Conservation (phyloP, 2,888 invertebrate genomes). For the Thumatha senex region DNA sequence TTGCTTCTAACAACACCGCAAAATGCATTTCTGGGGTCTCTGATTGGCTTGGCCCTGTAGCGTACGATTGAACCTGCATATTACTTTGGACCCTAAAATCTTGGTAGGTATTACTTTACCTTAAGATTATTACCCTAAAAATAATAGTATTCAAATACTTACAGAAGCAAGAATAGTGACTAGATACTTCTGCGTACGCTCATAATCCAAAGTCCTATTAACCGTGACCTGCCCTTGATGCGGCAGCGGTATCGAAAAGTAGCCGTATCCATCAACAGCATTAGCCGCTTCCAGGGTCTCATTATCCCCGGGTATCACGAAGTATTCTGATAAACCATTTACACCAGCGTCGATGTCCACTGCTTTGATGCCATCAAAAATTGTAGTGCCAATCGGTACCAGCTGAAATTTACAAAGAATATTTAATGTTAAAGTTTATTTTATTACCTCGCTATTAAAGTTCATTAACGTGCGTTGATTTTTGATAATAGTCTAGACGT, state of each 20-base stretch:
- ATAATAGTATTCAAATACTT: constrained; percentile 64
- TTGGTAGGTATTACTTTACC: too few relatives aligned
- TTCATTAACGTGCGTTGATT: too few relatives aligned
- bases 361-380: constrained; percentile 92
- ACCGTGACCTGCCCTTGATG: constrained; percentile 95
- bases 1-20: too few relatives aligned
- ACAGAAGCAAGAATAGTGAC: constrained; percentile 95
- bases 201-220: constrained; percentile 93
- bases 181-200: constrained; percentile 93
- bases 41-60: too few relatives aligned
- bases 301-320: constrained; percentile 87
- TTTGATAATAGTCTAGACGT: too few relatives aligned
- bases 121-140: too few relatives aligned
- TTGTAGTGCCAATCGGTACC: constrained; percentile 92
- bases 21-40: too few relatives aligned
- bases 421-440: not conserved
- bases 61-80: too few relatives aligned
- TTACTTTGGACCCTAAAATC: too few relatives aligned
- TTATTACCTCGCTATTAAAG: too few relatives aligned
- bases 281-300: constrained; percentile 72
- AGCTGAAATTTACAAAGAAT: constrained; percentile 80
- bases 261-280: constrained; percentile 90
- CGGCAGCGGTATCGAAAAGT: constrained; percentile 92
- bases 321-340: constrained; percentile 94
- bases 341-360: constrained; percentile 93